Evolutionary conservation across 1,140 invertebrate genomes (phyloP).

Genomic region (Ruditapes philippinarum): DNA sequence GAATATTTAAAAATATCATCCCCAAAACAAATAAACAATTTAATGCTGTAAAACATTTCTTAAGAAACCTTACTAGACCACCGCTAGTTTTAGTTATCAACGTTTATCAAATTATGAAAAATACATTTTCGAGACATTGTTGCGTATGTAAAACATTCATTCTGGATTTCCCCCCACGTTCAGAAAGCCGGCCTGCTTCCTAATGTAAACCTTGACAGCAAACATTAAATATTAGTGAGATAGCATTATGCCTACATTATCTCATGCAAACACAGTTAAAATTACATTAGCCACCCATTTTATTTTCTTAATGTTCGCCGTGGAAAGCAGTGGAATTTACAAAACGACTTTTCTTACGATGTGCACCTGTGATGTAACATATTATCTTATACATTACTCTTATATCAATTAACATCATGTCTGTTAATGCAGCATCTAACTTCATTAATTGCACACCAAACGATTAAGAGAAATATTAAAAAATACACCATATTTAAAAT

Average conservation of each 20-base stretch:
- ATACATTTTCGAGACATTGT: not conserved
- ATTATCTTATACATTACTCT: conserved; percentile 51
- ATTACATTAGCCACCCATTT: conserved; percentile 57
- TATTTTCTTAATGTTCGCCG: conserved; percentile 50
- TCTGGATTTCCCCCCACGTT: not conserved
- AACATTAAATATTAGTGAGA: conserved; percentile 51
- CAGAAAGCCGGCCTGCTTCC: not conserved
- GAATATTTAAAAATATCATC: no score
- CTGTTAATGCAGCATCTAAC: not conserved
- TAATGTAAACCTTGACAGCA: not conserved
- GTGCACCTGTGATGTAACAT: conserved; percentile 31
- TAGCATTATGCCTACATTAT: conserved; percentile 52
- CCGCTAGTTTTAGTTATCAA: not conserved
- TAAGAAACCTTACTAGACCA: no score
- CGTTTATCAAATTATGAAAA: conserved; percentile 5
- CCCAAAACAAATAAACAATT: no score
- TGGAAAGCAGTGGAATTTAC: conserved; percentile 7
- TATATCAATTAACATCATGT: conserved; percentile 49
- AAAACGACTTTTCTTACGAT: conserved; percentile 33
- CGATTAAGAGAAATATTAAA: not conserved
- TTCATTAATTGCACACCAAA: conserved; percentile 13
- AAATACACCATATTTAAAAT: not conserved
- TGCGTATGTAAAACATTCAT: not conserved
- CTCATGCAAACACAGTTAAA: conserved; percentile 42
- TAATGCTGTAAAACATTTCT: no score